Evolutionary conservation across 2,113 vertebrate species (phyloP), one percentile per base, ranked within the genome.

Genomic region (Mungos mungo): DNA sequence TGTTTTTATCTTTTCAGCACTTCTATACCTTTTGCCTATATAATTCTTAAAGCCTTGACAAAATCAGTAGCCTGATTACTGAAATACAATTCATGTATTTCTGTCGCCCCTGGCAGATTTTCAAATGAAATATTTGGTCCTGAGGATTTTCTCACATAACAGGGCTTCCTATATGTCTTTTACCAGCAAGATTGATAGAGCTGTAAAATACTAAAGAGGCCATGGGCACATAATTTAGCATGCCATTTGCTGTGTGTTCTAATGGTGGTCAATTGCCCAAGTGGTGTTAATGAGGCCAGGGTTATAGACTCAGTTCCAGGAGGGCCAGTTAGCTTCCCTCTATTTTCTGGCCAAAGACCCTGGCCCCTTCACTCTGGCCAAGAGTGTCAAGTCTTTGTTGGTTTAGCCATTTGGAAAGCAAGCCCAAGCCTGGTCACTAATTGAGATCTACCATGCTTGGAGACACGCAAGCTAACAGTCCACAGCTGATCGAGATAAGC

Each of bases 21-120:
- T 33, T 92, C 15, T 77, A 2, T 71, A 23, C 6, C 23, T 83
- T 95, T 92, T 89, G 68, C 7, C 2, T 19, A 23, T 8, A 25
- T 41, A 3, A n/a, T 60, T 90, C 82, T 65, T 23, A 90, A 96
- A 90, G 50, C 5, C 41, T 69, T 93, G 21, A 74, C 13, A 82
- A 84, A 80, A 93, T n/a, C 82, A 88, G 45, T 93, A 72, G 25
- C 1, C 71, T 88, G 50, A 79, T 90, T 91, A 69, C 45, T 88
- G 35, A 92, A 94, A 91, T 65, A 76, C 90, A 90, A 81, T 89
- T 38, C 50, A 45, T 69, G 7, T 88, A 45, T 85, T 93, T 96
- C 54, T 93, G 90, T 93, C 71, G 7, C 63, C 16, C 15, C 5
- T 29, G 63, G 63, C 27, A 65, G 63, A 29, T 57, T 95, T 31